Base-by-base conservation (phyloP, 2,113 vertebrate genomes). In the Beaufortia kweichowensis region DNA sequence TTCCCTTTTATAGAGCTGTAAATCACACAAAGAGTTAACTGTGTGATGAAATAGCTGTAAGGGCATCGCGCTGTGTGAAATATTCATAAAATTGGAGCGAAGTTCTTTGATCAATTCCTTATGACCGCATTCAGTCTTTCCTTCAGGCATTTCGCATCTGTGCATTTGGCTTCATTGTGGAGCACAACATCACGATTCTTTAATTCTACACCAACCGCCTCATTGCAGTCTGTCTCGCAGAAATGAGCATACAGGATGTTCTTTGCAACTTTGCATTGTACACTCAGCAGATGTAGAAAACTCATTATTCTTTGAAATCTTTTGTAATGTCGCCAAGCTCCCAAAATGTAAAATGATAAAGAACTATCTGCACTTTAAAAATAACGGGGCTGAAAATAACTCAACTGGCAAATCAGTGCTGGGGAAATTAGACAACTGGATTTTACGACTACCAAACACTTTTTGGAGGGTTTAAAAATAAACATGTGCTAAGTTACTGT, bases 61-160 rank as follows among this genome's bases (percentile, higher is more conserved):
- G 82, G 59, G 72, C 55, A 79, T 73, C 72, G 29, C 31, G 19
- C 50, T 41, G 19, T 19, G 59, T 66, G 68, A 76, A 81, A 72
- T 78, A 79, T 81, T 78, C 61, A 79, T 76, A 50, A 46, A 80
- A 81, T 62, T 62, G 69, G 35, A 65, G 23, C 23, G 61, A 73
- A 66, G 19, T 35, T 48, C 66, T 48, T 79, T 79, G 82, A 84
- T 84, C 79, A 79, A 64, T 79, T 81, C 67, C 70, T 81, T 39
- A 79, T 76, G 71, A 79, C 68, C 69, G 24, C 24, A 75, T 74
- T 26, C n/a, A 33, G 48, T 46, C 70, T 70, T 53, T 69, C 53
- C 59, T 71, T 9, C 3, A 68, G 75, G 57, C 50, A n/a, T 50
- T 81, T 56, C 65, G 71, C 72, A 65, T 70, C 55, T n/a, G 75